Evolutionary conservation across 1,140 invertebrate species (phyloP).

Genomic region (Orchesella cincta): DNA sequence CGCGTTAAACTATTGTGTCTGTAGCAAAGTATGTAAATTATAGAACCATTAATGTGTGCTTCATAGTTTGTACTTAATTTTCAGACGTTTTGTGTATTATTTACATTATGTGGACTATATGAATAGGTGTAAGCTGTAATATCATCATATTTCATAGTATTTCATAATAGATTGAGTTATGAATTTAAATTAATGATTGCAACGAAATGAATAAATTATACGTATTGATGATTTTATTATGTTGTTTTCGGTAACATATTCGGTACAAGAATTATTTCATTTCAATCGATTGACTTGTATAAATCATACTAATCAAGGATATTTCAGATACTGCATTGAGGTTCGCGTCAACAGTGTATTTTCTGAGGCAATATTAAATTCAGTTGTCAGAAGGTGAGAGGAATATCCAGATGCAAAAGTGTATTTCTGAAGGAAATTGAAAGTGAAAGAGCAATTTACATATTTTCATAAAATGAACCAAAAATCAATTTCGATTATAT

Average conservation of each 20-base stretch:
- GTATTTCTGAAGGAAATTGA: too few species aligned
- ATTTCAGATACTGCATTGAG: background rate
- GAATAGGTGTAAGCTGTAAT: background rate
- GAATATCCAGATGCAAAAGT: too few species aligned
- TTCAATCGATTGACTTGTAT: background rate
- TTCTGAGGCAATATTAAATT: too few species aligned
- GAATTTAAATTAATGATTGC: background rate
- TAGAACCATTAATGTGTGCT: too few species aligned
- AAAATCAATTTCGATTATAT: background rate
- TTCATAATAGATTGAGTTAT: background rate
- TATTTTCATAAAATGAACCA: too few species aligned
- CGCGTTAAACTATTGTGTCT: too few species aligned
- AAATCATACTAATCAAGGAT: background rate
- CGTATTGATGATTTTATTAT: background rate
- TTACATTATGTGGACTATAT: background rate
- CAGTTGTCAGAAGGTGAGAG: too few species aligned
- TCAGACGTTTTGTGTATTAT: background rate
- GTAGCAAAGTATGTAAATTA: too few species aligned
- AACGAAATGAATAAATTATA: background rate
- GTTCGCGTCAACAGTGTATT: background rate
- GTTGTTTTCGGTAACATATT: background rate
- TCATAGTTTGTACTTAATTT: background rate
- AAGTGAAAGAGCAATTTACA: too few species aligned
- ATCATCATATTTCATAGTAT: background rate
- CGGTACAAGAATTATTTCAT: background rate